Evolutionary conservation across 2,888 invertebrate species (phyloP).

Genomic region (Leucophora obtusa): DNA sequence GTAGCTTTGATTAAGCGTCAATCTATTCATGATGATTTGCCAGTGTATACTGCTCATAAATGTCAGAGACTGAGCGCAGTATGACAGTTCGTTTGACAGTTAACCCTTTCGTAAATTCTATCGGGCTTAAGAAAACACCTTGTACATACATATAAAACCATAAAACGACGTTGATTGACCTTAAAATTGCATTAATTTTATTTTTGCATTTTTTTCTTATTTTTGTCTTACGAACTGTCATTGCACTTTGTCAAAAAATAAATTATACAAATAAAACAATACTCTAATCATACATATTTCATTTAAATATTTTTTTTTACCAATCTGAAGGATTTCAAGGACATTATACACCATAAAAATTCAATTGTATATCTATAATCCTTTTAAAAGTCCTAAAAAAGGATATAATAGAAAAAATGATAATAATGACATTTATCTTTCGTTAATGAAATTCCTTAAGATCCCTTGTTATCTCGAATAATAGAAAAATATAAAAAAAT

Average conservation of each 20-base stretch:
- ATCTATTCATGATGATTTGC: too few species aligned
- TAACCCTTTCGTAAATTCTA: too few species aligned
- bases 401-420: slow-evolving; percentile 17
- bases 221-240: neutral
- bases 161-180: too few species aligned
- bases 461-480: slow-evolving; percentile 33
- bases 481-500: neutral
- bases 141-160: too few species aligned
- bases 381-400: slow-evolving; percentile 37
- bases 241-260: slow-evolving; percentile 6
- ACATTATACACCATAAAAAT: slow-evolving; percentile 51
- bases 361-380: slow-evolving; percentile 49
- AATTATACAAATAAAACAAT: neutral
- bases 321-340: slow-evolving; percentile 35
- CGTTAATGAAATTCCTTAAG: slow-evolving; percentile 58
- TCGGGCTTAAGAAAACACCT: too few species aligned
- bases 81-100: too few species aligned
- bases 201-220: neutral
- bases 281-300: slow-evolving; percentile 37
- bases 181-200: too few species aligned
- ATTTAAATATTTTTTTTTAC: slow-evolving; percentile 47
- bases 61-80: too few species aligned
- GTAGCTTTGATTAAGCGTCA: too few species aligned
- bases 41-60: too few species aligned
- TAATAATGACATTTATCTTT: slow-evolving; percentile 50